phyloP scores from a whole-genome alignment of 2,888 invertebrate species.

The Harmothoe impar region DNA sequence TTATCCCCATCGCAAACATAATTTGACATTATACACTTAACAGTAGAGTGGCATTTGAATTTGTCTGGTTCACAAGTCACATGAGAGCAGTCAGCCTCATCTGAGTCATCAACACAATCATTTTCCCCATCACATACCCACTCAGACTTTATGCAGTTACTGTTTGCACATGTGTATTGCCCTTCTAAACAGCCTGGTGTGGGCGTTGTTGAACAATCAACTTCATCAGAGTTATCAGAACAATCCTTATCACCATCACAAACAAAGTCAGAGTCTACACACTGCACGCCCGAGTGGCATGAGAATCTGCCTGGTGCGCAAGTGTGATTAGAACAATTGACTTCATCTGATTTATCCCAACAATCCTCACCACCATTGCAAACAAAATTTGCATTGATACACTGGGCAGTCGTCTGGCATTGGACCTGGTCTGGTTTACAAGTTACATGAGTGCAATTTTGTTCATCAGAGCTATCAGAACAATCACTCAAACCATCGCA shows the following conservation, averaged over 20 bases:
- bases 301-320: background rate
- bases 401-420: background rate
- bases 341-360: background rate
- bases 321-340: background rate
- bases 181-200: background rate
- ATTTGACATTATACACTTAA: background rate
- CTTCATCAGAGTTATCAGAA: background rate
- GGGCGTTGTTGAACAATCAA: background rate
- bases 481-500: background rate
- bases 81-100: background rate
- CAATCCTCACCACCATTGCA: background rate
- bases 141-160: no score
- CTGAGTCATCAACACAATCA: background rate
- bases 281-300: background rate
- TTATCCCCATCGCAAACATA: background rate
- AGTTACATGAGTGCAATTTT: background rate
- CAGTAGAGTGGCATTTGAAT: background rate
- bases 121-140: no score
- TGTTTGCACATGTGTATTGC: no score
- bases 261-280: background rate
- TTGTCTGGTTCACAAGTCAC: background rate
- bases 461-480: background rate
- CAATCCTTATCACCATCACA: conserved; percentile 8
- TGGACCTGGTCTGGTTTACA: background rate
- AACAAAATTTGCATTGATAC: background rate